Base-by-base conservation (phyloP, 2,113 vertebrate species). In the Pelobates fuscus region DNA sequence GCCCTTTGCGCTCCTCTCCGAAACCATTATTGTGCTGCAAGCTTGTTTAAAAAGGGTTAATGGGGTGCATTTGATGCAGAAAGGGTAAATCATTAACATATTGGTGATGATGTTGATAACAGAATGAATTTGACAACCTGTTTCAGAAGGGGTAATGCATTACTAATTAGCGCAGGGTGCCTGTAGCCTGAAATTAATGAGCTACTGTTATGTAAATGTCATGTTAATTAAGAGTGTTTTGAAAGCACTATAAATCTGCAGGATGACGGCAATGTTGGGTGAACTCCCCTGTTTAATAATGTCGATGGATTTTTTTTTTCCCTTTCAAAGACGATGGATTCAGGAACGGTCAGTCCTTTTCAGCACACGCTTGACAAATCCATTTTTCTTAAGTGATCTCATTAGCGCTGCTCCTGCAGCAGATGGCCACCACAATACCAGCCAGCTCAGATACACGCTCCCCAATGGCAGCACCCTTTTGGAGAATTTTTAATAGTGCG, bases 141-240 rank as follows among this genome's bases (percentile, higher is more conserved):
- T 79, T 82, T 85, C 67, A 79, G 80, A 85, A 82, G 76, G 74
- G 80, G 82, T 83, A 81, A 78, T 83, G 67, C 71, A 76, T 84
- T 86, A 80, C 78, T 86, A 86, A 88, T 86, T 85, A 88, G 80
- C 76, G 72, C 58, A 79, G 57, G 71, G 79, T 80, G 84, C 66
- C 63, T 84, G 81, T 80, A 69, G 69, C 79, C 80, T 60, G 73
- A 80, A 88, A 86, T 84, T 87, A 88, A 88, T 86, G 86, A 87
- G 82, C 65, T 79, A 71, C 66, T 87, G 78, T 87, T 87, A 87
- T 86, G 85, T 84, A 88, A 88, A 89, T 89, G 83, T 83, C 84
- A 82, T 84, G 81, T 86, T 86, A 88, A 88, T 88, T 89, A 88
- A 86, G 79, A 73, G 82, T 79, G 82, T 82, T 83, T 69, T 79